Base-by-base conservation (phyloP, 2,888 invertebrate species). In the Chrysomela aeneicollis region DNA sequence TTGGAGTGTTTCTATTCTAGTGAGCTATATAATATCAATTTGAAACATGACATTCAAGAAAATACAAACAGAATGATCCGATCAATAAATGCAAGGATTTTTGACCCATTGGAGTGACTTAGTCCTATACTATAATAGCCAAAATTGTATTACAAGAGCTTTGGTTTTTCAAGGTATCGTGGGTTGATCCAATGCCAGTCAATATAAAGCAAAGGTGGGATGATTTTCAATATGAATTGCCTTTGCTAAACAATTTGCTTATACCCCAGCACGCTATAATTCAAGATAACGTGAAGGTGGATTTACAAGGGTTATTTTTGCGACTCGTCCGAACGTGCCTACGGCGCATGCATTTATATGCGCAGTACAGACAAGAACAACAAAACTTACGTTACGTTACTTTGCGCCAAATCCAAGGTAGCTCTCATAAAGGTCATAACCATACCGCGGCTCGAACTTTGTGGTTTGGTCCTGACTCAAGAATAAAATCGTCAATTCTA, bases 241-340 rank as follows among this genome's bases (percentile, higher is more conserved):
- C 19, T 3, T 12, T 12, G 19, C 8, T 63, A n/a, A 59, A 58
- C 15, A 21, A 51, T 15, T 51, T 19, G 10, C 17, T 17, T 32
- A 57, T 58, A 51, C 35, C 52, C 8, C 37, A 51, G 5, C 46
- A 59, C 42, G 59, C 46, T 19, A 21, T 59, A 10, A n/a, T 26
- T 22, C 22, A 15, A 1, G 32, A 50, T 50, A 1, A 15, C 8
- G 10, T 15, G 6, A 37, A 6, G 10, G 18, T 58, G 5, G 19
- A 63, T 8, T 19, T 63, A 15, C 59, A 59, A 5, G 63, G 63
- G 1, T n/a, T n/a, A n/a, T n/a, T 63, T 63, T n/a, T 46, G 19
- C 5, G 59, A 59, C 26, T 17, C 59, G 8, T 63, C 63, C 1
- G 46, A 51, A 18, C 50, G 37, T 6, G 63, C 63, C 2, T 59